These are phyloP conservation scores for Alosa sapidissima DNA, from an alignment of 2,797 vertebrate species.

Conservation along the genomic window DNA sequence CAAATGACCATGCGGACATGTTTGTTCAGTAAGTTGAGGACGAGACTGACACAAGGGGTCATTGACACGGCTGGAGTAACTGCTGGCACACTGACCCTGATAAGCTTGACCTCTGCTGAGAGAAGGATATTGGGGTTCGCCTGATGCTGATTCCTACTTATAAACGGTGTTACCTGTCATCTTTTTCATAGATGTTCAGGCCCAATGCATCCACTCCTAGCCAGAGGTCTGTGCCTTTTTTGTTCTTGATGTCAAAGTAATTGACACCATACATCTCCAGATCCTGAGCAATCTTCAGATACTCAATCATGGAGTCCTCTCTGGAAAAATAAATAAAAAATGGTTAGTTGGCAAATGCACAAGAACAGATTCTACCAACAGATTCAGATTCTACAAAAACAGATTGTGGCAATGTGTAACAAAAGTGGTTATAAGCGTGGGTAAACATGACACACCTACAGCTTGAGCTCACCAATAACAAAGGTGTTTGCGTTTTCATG, in stretches of 20 bases:
- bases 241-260: conserved; percentile 98
- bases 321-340: conserved; percentile 63
- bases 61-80: conserved; percentile 48
- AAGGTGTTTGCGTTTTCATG: neutral
- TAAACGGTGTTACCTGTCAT: conserved; percentile 78
- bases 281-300: conserved; percentile 96
- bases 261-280: conserved; percentile 98
- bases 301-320: conserved; percentile 91
- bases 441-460: neutral
- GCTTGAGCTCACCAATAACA: neutral
- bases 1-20: conserved; percentile 43
- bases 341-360: neutral
- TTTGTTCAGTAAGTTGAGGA: conserved; percentile 27
- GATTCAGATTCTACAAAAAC: neutral
- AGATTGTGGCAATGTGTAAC: neutral
- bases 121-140: neutral
- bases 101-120: conserved; percentile 16
- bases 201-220: conserved; percentile 93
- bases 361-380: neutral
- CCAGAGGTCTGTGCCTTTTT: conserved; percentile 94
- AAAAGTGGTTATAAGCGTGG: neutral
- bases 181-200: conserved; percentile 93
- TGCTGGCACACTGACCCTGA: conserved; percentile 42
- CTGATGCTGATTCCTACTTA: conserved; percentile 11
- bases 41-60: conserved; percentile 46